These are phyloP conservation scores for Heterodera schachtii DNA, from an alignment of 1,140 invertebrate species.

Conservation along the genomic window DNA sequence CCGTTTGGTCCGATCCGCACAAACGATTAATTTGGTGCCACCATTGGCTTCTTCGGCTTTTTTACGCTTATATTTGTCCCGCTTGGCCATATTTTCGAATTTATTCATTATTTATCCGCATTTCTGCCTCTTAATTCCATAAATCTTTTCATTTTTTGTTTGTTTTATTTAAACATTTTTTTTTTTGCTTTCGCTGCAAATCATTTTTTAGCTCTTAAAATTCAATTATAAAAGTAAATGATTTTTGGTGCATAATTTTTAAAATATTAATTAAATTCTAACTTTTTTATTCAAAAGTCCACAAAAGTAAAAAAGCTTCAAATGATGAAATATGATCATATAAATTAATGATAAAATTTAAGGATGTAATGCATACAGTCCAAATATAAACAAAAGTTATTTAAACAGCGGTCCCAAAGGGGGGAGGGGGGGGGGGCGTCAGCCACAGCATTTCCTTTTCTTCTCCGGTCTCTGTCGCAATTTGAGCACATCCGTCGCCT, in stretches of 20 bases:
- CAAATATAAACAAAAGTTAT: conserved; percentile 15
- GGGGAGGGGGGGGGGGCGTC: background rate
- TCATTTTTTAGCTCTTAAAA: no score
- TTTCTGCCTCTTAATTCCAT: background rate
- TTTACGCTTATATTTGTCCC: background rate
- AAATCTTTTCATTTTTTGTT: no score
- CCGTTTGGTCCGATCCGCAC: conserved; percentile 30
- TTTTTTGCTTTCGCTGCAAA: no score
- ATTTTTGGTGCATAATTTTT: no score
- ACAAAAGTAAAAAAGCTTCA: background rate
- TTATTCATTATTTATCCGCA: background rate
- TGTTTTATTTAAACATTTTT: no score
- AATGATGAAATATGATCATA: conserved; percentile 15
- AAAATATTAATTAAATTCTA: no score
- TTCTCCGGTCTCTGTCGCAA: conserved; percentile 16
- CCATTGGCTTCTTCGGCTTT: background rate
- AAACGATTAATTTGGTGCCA: conserved; percentile 35
- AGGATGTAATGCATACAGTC: background rate
- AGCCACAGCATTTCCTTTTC: conserved; percentile 37
- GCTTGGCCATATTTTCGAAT: background rate
- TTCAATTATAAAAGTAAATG: no score
- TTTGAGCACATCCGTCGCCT: conserved; percentile 1
- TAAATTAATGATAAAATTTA: background rate
- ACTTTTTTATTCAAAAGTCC: no score
- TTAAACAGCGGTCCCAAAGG: background rate